Percentiles rank a stretch among this genome's conserved stretches.
Evolutionary conservation across 1,140 invertebrate genomes (phyloP).

Genomic region (Drosophila kikkawai): DNA sequence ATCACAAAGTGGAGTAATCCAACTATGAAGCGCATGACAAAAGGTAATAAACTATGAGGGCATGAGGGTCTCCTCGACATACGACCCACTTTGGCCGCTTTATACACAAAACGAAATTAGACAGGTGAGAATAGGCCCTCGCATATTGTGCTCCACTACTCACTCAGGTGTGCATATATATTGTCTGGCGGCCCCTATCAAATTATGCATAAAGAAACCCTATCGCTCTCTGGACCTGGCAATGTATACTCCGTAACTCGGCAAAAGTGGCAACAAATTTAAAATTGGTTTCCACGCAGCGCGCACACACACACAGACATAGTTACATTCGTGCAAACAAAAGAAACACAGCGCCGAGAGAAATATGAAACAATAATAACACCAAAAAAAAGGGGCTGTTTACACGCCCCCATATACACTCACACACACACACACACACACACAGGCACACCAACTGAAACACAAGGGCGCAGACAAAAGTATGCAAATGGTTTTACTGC

Average conservation of each 20-base stretch:
- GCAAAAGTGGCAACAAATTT: constrained; percentile 80
- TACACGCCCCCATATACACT: constrained; percentile 68
- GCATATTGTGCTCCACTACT: constrained; percentile 25
- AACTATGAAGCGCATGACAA: constrained; percentile 66
- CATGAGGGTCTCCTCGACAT: constrained; percentile 34
- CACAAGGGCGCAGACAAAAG: constrained; percentile 38
- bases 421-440: constrained; percentile 15
- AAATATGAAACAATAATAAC: constrained; percentile 74
- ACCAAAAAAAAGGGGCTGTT: constrained; percentile 72
- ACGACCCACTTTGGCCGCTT: constrained; percentile 14
- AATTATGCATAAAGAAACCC: constrained; percentile 64
- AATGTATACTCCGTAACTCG: constrained; percentile 63
- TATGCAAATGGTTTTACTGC: constrained; percentile 82
- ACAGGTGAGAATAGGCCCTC: constrained; percentile 68
- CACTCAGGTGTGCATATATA: constrained; percentile 27
- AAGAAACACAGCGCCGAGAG: constrained; percentile 47
- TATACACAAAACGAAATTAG: constrained; percentile 39
- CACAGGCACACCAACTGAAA: constrained; percentile 1
- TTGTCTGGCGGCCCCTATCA: constrained; percentile 70
- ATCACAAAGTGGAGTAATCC: constrained; percentile 5
- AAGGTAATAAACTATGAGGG: constrained; percentile 70
- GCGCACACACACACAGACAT: constrained; percentile 19
- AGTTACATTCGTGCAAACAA: constrained; percentile 45
- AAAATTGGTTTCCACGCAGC: constrained; percentile 75
- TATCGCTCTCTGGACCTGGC: constrained; percentile 26